Evolutionary conservation across 2,113 vertebrate genomes (phyloP).

Genomic region (Carassius auratus): DNA sequence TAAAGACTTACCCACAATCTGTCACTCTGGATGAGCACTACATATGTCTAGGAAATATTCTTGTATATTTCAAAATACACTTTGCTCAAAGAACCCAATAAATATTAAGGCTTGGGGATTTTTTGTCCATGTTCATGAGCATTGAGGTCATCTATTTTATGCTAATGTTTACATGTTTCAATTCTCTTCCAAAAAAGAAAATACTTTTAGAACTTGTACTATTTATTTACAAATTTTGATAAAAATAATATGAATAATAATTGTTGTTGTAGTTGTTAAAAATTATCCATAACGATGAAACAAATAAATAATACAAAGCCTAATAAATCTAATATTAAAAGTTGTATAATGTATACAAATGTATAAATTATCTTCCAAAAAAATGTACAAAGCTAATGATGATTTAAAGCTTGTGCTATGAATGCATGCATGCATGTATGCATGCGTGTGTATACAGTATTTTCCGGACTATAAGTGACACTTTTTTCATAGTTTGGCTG

Average conservation of each 20-base stretch:
- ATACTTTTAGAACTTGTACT: not conserved
- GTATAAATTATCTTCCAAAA: too few species aligned
- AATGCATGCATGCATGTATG: too few species aligned
- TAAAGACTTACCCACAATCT: slow-evolving; percentile 31
- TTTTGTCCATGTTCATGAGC: not conserved
- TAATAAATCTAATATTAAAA: too few species aligned
- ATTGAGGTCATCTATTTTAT: not conserved
- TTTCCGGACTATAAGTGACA: too few species aligned
- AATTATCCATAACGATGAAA: too few species aligned
- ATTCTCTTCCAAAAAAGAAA: not conserved
- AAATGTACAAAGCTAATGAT: too few species aligned
- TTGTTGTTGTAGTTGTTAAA: too few species aligned
- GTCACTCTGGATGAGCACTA: not conserved
- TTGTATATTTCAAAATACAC: not conserved
- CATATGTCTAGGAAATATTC: not conserved
- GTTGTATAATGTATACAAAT: too few species aligned
- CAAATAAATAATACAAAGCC: too few species aligned
- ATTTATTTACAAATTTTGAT: not conserved
- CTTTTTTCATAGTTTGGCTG: too few species aligned
- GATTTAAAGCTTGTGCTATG: too few species aligned
- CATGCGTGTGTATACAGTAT: too few species aligned
- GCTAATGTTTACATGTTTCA: not conserved
- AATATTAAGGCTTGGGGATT: slow-evolving; percentile 1
- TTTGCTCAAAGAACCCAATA: not conserved
- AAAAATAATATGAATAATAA: not conserved